Base-by-base conservation (phyloP, 2,888 invertebrate species). In the Panopea generosa region DNA sequence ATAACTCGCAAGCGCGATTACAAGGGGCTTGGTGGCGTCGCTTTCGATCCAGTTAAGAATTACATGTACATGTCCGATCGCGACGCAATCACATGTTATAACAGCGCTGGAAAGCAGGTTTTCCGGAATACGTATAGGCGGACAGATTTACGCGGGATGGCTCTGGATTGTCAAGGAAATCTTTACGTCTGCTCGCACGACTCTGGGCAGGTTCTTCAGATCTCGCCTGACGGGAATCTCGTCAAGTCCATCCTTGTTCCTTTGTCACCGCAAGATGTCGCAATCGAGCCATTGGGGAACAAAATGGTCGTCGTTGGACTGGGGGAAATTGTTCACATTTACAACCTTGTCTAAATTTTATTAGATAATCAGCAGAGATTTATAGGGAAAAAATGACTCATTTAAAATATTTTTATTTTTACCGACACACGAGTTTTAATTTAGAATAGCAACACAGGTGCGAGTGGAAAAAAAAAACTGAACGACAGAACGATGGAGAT, bases 161-260 rank as follows among this genome's bases (percentile, higher is more conserved):
- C 77, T 2, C 47, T 77, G 3, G 81, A 81, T 33, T 77, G 77
- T 49, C 81, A 81, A 27, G 81, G 81, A 2, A 81, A 81, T 26
- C 33, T 81, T 14, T 81, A 81, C 75, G 81, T 81, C 57, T 81
- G 81, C 55, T 81, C 81, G 3, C 77, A 77, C 29, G 81, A 81
- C 38, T 75, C 81, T 20, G 77, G 81, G 0, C 77, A 81, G 33
- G 72, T 81, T 2, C 72, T 81, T 6, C 81, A 81, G 53, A 84
- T 77, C 22, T 62, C 65, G 11, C 73, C 77, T 11, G 77, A 70
- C 50, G 79, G 82, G 20, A 61, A 60, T 11, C 59, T 77, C 4
- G 72, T 81, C 53, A 81, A 81, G 50, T 77, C 81, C 4, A 81
- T 81, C 20, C 68, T 81, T 26, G 81, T 81, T 65, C 81, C 81